phyloP scores from a whole-genome alignment of 2,888 invertebrate genomes.

The Prionchulus punctatus region DNA sequence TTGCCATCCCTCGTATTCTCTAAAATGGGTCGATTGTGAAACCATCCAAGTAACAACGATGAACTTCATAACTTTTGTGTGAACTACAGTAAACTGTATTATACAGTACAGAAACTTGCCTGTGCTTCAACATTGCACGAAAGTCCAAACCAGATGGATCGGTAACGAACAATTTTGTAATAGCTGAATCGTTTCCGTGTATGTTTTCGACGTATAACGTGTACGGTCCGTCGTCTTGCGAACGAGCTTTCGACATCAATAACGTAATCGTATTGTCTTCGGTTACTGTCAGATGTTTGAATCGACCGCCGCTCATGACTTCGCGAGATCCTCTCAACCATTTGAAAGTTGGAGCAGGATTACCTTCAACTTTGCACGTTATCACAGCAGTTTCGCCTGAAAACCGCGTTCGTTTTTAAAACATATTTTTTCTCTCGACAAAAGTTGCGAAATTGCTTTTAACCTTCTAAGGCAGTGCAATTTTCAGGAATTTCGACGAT shows the following conservation, averaged over 20 bases:
- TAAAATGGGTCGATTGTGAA: conserved; percentile 1
- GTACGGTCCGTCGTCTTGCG: conserved; percentile 83
- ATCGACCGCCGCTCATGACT: conserved; percentile 82
- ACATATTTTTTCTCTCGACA: not conserved
- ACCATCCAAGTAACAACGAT: not conserved
- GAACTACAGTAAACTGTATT: not conserved
- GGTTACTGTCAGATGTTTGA: conserved; percentile 55
- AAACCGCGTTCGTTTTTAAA: conserved; percentile 9
- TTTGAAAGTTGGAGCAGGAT: conserved; percentile 71
- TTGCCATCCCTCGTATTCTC: conserved; percentile 16
- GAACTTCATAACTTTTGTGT: conserved; percentile 5
- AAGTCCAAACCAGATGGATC: conserved; percentile 97
- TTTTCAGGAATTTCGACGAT: conserved; percentile 85
- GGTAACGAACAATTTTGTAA: conserved; percentile 82
- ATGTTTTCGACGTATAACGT: conserved; percentile 76
- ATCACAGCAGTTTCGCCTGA: conserved; percentile 79
- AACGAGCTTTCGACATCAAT: conserved; percentile 83
- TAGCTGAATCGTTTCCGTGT: conserved; percentile 86
- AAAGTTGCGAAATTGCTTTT: no score
- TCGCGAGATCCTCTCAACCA: conserved; percentile 29
- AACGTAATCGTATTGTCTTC: conserved; percentile 76
- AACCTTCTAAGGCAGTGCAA: conserved; percentile 90
- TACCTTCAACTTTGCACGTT: conserved; percentile 78
- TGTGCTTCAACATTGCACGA: conserved; percentile 90
- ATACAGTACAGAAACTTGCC: conserved; percentile 18